phyloP scores from a whole-genome alignment of 2,888 invertebrate species.

The Pharmacophagus antenor region DNA sequence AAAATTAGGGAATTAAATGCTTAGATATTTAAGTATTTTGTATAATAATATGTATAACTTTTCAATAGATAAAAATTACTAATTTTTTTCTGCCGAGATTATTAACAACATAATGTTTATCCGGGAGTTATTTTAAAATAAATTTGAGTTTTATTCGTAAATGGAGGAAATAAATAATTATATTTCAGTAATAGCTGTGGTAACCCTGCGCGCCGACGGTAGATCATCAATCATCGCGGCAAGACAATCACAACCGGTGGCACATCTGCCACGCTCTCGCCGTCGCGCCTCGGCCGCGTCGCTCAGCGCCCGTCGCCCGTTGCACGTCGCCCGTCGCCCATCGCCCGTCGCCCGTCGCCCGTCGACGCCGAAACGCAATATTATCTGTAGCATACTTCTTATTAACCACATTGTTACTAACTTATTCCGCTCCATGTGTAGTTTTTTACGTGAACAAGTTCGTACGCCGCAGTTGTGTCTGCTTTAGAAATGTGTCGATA shows the following conservation, averaged over 20 bases:
- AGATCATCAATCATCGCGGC: constrained; percentile 80
- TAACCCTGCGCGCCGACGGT: constrained; percentile 67
- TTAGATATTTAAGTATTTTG: too few species aligned
- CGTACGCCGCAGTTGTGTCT: not conserved
- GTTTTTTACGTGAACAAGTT: not conserved
- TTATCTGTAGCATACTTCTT: constrained; percentile 22
- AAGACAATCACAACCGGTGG: constrained; percentile 81
- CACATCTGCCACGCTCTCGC: constrained; percentile 70
- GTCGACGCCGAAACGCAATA: constrained; percentile 21
- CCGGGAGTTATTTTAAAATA: too few species aligned
- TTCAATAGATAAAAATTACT: too few species aligned
- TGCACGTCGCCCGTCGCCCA: constrained; percentile 2
- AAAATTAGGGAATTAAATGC: too few species aligned
- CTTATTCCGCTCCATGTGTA: constrained; percentile 9
- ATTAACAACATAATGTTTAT: too few species aligned
- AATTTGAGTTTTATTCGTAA: too few species aligned
- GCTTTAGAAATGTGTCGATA: too few species aligned
- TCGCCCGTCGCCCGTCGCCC: constrained; percentile 6
- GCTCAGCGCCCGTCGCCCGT: constrained; percentile 28
- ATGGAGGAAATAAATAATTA: too few species aligned
- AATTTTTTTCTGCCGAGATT: too few species aligned
- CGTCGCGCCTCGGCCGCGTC: constrained; percentile 34
- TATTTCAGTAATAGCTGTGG: not conserved
- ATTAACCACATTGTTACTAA: constrained; percentile 22
- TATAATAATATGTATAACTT: too few species aligned